Evolutionary conservation across 2,113 vertebrate species (phyloP).

Genomic region (Vidua macroura): DNA sequence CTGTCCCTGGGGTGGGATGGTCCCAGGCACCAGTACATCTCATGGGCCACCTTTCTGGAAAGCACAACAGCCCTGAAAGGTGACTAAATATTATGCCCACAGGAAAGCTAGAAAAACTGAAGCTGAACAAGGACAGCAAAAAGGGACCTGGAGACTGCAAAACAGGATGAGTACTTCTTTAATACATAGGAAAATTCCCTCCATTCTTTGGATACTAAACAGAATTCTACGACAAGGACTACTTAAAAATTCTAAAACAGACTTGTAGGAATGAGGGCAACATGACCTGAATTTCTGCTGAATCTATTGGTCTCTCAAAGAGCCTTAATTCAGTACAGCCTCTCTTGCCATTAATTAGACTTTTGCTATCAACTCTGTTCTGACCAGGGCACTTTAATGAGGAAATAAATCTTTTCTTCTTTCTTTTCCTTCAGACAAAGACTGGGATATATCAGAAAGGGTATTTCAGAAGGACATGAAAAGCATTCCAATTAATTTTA

Average conservation of each 20-base stretch:
- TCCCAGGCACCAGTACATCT: not conserved
- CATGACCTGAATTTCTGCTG: not conserved
- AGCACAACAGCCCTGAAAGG: not conserved
- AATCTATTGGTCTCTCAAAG: not conserved
- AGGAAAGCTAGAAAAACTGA: not conserved
- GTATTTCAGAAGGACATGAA: not conserved
- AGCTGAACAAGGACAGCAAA: not conserved
- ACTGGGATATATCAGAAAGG: not conserved
- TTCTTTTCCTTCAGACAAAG: not conserved
- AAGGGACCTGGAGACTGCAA: not conserved
- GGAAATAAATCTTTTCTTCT: not conserved
- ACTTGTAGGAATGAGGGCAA: not conserved
- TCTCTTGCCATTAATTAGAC: not conserved
- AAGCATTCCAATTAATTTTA: not conserved
- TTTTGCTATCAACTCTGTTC: not conserved
- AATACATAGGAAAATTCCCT: not conserved
- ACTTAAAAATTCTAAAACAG: not conserved
- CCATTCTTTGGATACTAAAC: not conserved
- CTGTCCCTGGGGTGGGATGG: not conserved
- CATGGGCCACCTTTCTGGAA: not conserved
- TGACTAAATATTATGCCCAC: not conserved
- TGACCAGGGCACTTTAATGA: not conserved
- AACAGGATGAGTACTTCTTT: not conserved
- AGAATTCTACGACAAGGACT: not conserved
- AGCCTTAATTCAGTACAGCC: not conserved